Evolutionary conservation across 2,113 vertebrate species (phyloP).

Genomic region (Labeo rohita): DNA sequence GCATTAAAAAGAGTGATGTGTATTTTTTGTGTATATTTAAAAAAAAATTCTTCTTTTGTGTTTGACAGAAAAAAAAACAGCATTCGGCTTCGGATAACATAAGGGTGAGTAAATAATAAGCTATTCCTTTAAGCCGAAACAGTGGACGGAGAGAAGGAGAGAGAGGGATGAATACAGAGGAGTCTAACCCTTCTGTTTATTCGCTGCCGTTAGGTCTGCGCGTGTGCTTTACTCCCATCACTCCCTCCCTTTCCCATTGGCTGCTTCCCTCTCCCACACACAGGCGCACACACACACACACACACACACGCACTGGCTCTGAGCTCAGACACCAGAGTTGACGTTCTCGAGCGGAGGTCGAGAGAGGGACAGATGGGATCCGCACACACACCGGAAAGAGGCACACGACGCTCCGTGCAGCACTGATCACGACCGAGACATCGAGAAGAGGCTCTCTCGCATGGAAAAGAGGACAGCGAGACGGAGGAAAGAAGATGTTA

Average conservation of each 20-base stretch:
- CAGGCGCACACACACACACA: conserved; percentile 9
- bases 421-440: conserved; percentile 64
- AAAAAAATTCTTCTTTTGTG: not conserved
- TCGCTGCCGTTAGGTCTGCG: conserved; percentile 7
- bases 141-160: conserved; percentile 37
- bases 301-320: conserved; percentile 21
- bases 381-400: conserved; percentile 59
- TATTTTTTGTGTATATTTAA: too few relatives aligned
- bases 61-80: not conserved
- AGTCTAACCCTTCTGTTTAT: conserved; percentile 46
- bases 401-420: conserved; percentile 61
- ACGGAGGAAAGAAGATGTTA: conserved; percentile 10
- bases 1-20: not conserved
- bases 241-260: conserved; percentile 29
- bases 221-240: conserved; percentile 27
- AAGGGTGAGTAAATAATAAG: conserved; percentile 62
- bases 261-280: conserved; percentile 30
- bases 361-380: conserved; percentile 70
- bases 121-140: conserved; percentile 30
- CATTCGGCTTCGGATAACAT: not conserved
- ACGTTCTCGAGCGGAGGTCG: conserved; percentile 48
- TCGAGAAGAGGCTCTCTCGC: not conserved
- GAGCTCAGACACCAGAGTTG: conserved; percentile 43
- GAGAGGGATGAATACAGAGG: conserved; percentile 46
- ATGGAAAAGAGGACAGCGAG: conserved; percentile 56